Evolutionary conservation across 2,888 invertebrate genomes (phyloP), one percentile per base, ranked within the genome.

Genomic region (Polymixis lichenea): DNA sequence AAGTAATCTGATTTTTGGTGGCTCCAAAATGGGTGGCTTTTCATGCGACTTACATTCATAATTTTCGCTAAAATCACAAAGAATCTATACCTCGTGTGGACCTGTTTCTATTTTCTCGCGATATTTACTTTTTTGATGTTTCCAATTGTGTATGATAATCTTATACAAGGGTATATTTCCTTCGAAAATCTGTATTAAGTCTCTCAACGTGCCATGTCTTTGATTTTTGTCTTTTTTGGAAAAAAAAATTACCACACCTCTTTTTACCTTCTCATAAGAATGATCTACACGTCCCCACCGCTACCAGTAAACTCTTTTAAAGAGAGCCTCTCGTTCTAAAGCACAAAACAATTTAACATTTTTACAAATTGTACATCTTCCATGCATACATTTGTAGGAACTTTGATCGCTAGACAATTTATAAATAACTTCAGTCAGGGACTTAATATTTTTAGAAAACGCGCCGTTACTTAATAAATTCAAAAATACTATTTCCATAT

Each of bases 21-120:
- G 64, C 72, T 51, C 72, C 64, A 46, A 72, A 72, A 65, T 72
- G 65, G 0, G 72, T 72, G 28, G 72, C 65, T 56, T 72, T n/a
- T 72, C 0, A 72, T 65, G 55, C n/a, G 1, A 72, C 56, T 72
- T 66, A 0, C 72, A 58, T 56, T 72, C 66, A 19, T 72, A 66
- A 56, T 72, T 72, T 66, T 72, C 72, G 28, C 66, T 72, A 49
- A 72, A 72, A 55, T 72, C 66, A 7, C 65, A 72, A 55, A 72
- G 53, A 65, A 72, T 65, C 0, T 65, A 64, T 25, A 43, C 65
- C 72, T 72, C 72, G 0, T 1, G 38, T 4, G 53, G 19, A 43
- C 53, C 25, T 55, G 53, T 55, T 65, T 64, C 1, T 11, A 72
- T 72, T 46, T 72, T 72, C 43, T 46, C 55, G 0, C 72, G 0